Conservation (phyloP, 1,140 invertebrate species). For the Solenopsis fugax region DNA sequence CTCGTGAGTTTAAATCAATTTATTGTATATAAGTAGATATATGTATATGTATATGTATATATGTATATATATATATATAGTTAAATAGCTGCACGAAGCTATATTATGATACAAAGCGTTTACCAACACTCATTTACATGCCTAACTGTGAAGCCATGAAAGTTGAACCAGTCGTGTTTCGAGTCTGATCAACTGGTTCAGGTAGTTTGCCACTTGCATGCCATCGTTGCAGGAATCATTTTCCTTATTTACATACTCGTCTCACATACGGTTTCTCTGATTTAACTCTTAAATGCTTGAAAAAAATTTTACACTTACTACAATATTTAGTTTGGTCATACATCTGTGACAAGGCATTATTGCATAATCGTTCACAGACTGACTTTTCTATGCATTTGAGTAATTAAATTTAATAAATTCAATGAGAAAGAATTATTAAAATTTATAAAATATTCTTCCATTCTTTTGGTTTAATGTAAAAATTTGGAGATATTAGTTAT, state of each 20-base stretch:
- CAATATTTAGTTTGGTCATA: not conserved
- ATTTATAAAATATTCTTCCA: not conserved
- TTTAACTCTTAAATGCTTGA: slow-evolving; percentile 23
- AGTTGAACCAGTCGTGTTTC: slow-evolving; percentile 66
- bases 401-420: slow-evolving; percentile 6
- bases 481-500: not conserved
- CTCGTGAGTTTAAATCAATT: not conserved
- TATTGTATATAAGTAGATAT: not conserved
- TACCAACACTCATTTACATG: slow-evolving; percentile 31
- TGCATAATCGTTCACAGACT: not conserved
- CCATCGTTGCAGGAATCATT: not conserved
- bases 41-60: not conserved
- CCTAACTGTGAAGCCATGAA: slow-evolving; percentile 2
- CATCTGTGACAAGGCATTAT: not conserved
- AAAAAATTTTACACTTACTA: slow-evolving; percentile 18
- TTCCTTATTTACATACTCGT: slow-evolving; percentile 30
- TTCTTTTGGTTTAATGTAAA: slow-evolving; percentile 7
- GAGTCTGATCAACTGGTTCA: slow-evolving; percentile 18
- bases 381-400: not conserved
- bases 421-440: not conserved
- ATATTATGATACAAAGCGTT: not conserved
- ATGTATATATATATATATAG: not conserved
- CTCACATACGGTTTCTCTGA: too few species aligned
- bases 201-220: not conserved
- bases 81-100: not conserved